Evolutionary conservation across 2,888 invertebrate genomes (phyloP), one percentile per base, ranked within the genome.

Genomic region (Himalopsyche kuldschensis): DNA sequence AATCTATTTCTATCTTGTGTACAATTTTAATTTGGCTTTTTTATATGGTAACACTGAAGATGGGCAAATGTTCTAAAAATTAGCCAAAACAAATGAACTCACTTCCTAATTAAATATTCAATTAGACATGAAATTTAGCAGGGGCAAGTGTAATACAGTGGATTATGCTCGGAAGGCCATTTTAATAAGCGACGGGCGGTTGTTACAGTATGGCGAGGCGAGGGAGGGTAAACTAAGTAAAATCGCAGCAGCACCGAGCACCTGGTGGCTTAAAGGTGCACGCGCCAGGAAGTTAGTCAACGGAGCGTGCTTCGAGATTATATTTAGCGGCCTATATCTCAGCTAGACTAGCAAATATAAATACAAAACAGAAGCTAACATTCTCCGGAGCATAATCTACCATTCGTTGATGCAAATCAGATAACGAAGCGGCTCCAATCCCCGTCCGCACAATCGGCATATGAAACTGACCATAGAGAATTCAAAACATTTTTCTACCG

Each of bases 251-350:
- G 31, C 79, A 48, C 63, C 32, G 63, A 79, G 46, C 79, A 82
- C 82, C 82, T 82, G 82, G n/a, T 78, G 75, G 48, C 55, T 80
- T 80, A 27, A 63, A 82, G 82, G 82, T 79, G 79, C 46, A 75
- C 46, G 76, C 46, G 82, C 75, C 82, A 82, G 82, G 82, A 82
- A 82, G 79, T 76, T 31, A 35, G 82, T 30, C 69, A 69, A 27
- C 69, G 69, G 69, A 69, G 69, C 69, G 69, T 69, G 69, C 77
- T 75, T 81, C 30, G 63, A 81, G 81, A 81, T 80, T 83, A 83
- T 83, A 83, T 83, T 83, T 83, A 83, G 83, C 83, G 81, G 41
- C 83, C 83, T 81, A 81, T 78, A 83, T 83, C 83, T 83, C 78
- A 75, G 81, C 81, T 46, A 83, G 83, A 83, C 80, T 24, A 20